Base-by-base conservation (phyloP, 1,140 invertebrate genomes). In the Antheraea pernyi region DNA sequence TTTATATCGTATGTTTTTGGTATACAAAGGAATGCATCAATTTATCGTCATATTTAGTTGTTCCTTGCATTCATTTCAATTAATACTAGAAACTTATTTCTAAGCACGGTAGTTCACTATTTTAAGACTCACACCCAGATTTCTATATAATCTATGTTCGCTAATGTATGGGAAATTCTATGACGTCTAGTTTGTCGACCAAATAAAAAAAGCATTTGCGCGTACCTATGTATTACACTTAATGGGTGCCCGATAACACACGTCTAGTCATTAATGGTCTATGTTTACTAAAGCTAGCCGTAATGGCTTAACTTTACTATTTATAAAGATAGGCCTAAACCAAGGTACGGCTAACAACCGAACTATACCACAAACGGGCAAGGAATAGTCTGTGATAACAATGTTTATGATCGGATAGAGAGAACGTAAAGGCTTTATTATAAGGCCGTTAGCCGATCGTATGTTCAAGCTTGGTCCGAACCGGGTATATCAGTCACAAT, bases 401-500 rank as follows among this genome's bases (percentile, higher is more conserved):
- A 60, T 7, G 59, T 60, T 30, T 60, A 60, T 19, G 19, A 60
- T 60, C 7, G 59, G 19, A 7, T 7, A 30, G 61, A 36, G 37
- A 37, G 36, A 37, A 63, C 61, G 37, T 63, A 36, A 63, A 37
- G 61, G 61, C 61, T 63, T 63, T 63, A 63, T 63, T 63, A 63
- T 63, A 63, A 63, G 61, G 30, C 61, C 30, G 22, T 63, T 63
- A 48, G 64, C 36, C 62, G 30, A 13, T 53, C 58, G 36, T 19
- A 42, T 62, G 61, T 68, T 59, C 36, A 65, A 66, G 59, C 69
- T 62, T 68, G 76, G 68, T 70, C 73, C 75, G 84, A 87, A 84
- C 81, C 79, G 84, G 76, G 74, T 79, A 75, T 79, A 88, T 90
- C 86, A 86, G 84, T 88, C 86, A 87, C 88, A 88, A 88, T 88